These are phyloP conservation scores for Lucinisca nassula DNA, from an alignment of 2,888 invertebrate species.

Conservation along the genomic window DNA sequence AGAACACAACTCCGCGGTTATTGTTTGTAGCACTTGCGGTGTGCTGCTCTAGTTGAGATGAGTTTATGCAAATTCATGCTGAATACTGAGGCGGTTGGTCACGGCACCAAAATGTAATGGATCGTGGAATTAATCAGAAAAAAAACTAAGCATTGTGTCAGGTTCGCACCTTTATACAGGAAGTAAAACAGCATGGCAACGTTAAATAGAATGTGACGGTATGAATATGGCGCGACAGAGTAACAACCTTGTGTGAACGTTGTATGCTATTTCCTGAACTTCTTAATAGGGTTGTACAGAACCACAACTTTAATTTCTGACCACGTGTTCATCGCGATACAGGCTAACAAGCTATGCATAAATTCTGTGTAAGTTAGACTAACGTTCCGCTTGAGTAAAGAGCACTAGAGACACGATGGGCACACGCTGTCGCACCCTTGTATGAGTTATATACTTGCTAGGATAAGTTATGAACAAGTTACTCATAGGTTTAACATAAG, in stretches of 20 bases:
- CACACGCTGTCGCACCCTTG: too few species aligned
- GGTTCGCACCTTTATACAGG: background rate
- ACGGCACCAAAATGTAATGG: slow-evolving; percentile 6
- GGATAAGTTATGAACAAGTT: too few species aligned
- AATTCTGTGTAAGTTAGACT: too few species aligned
- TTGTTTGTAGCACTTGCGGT: background rate
- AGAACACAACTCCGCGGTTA: background rate
- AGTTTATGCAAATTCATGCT: slow-evolving; percentile 5
- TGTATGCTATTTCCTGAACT: too few species aligned
- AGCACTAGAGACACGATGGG: too few species aligned
- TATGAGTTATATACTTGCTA: too few species aligned
- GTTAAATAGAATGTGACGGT: background rate
- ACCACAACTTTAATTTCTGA: too few species aligned
- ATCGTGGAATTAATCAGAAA: background rate
- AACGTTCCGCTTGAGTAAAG: too few species aligned
- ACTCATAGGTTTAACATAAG: too few species aligned
- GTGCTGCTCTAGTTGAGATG: background rate
- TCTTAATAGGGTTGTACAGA: too few species aligned
- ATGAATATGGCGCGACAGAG: background rate
- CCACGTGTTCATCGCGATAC: too few species aligned
- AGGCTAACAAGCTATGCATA: too few species aligned
- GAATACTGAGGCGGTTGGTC: background rate
- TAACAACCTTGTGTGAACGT: background rate
- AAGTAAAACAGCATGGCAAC: background rate
- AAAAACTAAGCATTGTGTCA: background rate